Evolutionary conservation across 2,797 vertebrate genomes (phyloP), one percentile per base, ranked within the genome.

Genomic region (Gephyroberyx darwinii): DNA sequence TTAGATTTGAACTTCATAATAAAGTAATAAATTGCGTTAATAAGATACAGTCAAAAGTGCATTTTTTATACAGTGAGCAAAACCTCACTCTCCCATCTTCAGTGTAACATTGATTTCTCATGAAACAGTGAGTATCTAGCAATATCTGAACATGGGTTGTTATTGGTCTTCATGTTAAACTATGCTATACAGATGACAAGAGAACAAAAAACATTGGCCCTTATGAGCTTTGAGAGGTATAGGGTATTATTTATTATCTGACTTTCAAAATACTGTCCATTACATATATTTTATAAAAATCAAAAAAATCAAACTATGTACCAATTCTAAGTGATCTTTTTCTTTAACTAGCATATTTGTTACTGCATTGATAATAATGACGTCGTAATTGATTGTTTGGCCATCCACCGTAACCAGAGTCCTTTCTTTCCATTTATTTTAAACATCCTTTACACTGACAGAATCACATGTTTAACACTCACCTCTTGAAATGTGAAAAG

Each of bases 401-500:
- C 7, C 7, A 17, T 35, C 48, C 4, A 16, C 0, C 8, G 53
- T 8, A 6, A 3, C 37, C 30, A 65, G 8, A 8, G 62, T 56
- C 41, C 26, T 39, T 55, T 59, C 5, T 61, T 6, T 26, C 22
- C 19, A n/a, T 37, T n/a, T 35, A 8, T 20, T 20, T 66, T 14
- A 56, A n/a, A 33, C 53, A 31, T 10, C 41, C 30, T 16, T 22
- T 58, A 1, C 48, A 1, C 8, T 39, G 17, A 77, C 30, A 45
- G 8, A 50, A 50, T 31, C 13, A 54, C 3, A 66, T 50, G 3
- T 69, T 53, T 55, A 1, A 73, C 20, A 82, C 91, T 86, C 74
- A 92, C 92, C 90, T 90, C 20, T 77, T 58, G 45, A 79, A 77
- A 72, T 77, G 20, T 64, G 10, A 75, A 76, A 70, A n/a, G 52